Conservation (phyloP, 2,113 vertebrate species). For the Cebidichthys violaceus region DNA sequence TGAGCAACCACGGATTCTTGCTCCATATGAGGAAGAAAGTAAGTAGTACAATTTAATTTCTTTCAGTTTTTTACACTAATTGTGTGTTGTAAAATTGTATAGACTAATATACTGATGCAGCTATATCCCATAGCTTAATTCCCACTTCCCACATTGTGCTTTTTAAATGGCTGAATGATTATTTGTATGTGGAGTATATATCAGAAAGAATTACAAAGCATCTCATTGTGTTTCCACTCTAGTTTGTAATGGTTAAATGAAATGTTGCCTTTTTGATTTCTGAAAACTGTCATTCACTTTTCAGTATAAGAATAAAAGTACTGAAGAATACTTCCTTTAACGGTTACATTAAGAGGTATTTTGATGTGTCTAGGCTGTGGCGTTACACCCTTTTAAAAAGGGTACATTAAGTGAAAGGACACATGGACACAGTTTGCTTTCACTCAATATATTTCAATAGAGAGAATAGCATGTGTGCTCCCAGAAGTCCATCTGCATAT, state of each 20-base stretch:
- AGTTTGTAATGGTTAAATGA: background rate
- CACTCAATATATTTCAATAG: constrained; percentile 36
- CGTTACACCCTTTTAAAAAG: background rate
- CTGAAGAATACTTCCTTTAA: background rate
- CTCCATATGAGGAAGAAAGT: constrained; percentile 84
- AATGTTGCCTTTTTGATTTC: background rate
- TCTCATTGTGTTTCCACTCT: background rate
- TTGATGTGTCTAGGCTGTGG: constrained; percentile 13
- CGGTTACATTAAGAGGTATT: constrained; percentile 1
- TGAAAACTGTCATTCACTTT: background rate
- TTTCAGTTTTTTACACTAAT: background rate
- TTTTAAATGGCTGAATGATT: background rate
- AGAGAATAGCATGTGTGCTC: background rate
- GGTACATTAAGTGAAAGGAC: background rate
- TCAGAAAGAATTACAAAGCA: background rate
- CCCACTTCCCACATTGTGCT: background rate
- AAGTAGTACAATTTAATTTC: constrained; percentile 45
- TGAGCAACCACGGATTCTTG: constrained; percentile 64
- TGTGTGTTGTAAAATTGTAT: background rate
- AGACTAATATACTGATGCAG: background rate
- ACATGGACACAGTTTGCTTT: constrained; percentile 1
- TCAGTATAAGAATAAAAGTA: background rate
- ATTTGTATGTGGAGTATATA: background rate
- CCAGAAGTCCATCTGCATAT: background rate
- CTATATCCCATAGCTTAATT: background rate